These are phyloP conservation scores for Syngnathus floridae DNA, from an alignment of 2,113 vertebrate species.

Conservation along the genomic window DNA sequence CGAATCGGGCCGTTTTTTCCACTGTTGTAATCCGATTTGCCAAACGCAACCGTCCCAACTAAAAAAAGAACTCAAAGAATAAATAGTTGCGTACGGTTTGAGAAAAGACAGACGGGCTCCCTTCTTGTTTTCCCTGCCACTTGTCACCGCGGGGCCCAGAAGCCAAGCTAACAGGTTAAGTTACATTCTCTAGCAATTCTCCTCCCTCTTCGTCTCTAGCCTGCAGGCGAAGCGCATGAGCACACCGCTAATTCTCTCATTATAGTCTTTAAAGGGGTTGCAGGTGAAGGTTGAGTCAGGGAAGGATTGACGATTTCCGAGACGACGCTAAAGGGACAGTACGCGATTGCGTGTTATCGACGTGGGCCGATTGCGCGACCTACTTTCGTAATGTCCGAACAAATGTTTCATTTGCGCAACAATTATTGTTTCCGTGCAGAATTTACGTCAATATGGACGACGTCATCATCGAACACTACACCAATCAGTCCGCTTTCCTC, in stretches of 20 bases:
- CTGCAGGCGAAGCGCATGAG: slow-evolving; percentile 49
- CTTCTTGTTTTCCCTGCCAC: slow-evolving; percentile 19
- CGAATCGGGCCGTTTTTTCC: slow-evolving; percentile 37
- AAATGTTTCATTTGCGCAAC: neutral
- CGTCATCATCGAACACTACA: slow-evolving; percentile 97
- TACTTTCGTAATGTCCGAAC: neutral
- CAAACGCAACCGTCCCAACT: neutral
- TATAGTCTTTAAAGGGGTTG: slow-evolving; percentile 32
- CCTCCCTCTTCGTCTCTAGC: slow-evolving; percentile 50
- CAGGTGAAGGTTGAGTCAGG: slow-evolving; percentile 17
- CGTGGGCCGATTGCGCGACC: neutral
- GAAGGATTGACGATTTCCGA: slow-evolving; percentile 39
- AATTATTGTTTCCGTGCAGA: slow-evolving; percentile 47
- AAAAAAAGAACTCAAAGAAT: neutral
- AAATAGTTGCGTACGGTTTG: neutral
- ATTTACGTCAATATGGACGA: slow-evolving; percentile 98
- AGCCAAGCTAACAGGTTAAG: slow-evolving; percentile 63
- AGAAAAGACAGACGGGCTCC: neutral
- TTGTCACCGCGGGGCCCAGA: slow-evolving; percentile 35
- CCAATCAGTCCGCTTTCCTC: slow-evolving; percentile 92
- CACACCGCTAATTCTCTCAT: slow-evolving; percentile 41
- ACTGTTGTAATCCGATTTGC: slow-evolving; percentile 9
- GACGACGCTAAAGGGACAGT: slow-evolving; percentile 10
- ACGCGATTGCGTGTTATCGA: neutral
- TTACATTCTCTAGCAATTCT: slow-evolving; percentile 59